Percentiles rank a stretch among this genome's conserved stretches.
phyloP scores from a whole-genome alignment of 2,888 invertebrate species.

The Pristionchus japonicus region DNA sequence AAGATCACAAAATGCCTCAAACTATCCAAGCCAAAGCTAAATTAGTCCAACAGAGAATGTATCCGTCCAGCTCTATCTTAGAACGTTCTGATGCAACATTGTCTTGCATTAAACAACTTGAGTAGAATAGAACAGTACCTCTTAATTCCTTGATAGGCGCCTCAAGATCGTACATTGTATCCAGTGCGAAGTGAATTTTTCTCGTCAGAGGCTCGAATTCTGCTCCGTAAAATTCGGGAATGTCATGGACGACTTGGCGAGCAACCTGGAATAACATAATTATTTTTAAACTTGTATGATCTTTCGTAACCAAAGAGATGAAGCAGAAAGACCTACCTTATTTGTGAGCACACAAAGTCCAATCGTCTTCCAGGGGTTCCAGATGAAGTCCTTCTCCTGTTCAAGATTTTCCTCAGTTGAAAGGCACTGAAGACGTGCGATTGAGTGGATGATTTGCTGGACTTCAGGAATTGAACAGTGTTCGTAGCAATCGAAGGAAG shows the following conservation, averaged over 20 bases:
- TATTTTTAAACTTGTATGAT: neutral
- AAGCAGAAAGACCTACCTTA: neutral
- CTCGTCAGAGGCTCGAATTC: conserved; percentile 20
- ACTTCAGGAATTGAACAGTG: neutral
- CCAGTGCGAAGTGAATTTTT: neutral
- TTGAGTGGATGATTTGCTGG: neutral
- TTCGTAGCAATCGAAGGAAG: neutral
- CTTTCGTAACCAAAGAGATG: no score
- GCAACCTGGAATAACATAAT: neutral
- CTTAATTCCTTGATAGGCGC: neutral
- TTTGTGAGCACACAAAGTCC: neutral
- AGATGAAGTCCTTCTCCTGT: neutral
- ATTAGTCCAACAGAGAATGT: no score
- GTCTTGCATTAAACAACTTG: neutral
- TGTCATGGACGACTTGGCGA: neutral
- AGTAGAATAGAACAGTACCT: neutral
- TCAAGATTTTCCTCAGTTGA: neutral
- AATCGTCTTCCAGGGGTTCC: conserved; percentile 31
- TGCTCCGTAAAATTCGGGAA: neutral
- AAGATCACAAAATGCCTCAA: neutral
- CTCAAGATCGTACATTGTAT: neutral
- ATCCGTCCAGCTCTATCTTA: no score
- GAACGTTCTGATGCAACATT: no score
- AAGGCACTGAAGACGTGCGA: neutral
- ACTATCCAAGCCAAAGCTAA: neutral